These are phyloP conservation scores for Anabas testudineus DNA, from an alignment of 2,797 vertebrate genomes.

Conservation along the genomic window DNA sequence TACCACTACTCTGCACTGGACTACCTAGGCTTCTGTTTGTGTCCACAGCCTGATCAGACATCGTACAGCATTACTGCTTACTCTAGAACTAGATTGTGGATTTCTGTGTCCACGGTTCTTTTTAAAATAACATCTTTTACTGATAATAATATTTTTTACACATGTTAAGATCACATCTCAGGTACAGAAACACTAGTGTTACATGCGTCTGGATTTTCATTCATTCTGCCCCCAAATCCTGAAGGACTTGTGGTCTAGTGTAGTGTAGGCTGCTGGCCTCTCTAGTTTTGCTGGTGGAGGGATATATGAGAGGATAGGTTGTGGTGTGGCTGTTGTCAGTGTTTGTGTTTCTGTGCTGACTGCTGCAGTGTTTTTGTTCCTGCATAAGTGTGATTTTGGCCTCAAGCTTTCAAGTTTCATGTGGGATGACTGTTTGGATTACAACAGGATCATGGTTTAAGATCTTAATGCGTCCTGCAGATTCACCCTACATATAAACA, in stretches of 20 bases:
- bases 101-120: constrained; percentile 4
- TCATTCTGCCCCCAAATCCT: constrained; percentile 53
- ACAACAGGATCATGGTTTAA: constrained; percentile 59
- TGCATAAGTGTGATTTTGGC: constrained; percentile 73
- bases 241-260: constrained; percentile 65
- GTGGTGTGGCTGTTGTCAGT: constrained; percentile 69
- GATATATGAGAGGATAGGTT: constrained; percentile 77
- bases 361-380: constrained; percentile 68
- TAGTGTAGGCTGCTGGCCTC: constrained; percentile 56
- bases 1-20: constrained; percentile 52
- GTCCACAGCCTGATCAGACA: constrained; percentile 57
- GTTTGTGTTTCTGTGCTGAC: constrained; percentile 74
- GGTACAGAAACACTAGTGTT: constrained; percentile 61
- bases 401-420: constrained; percentile 57
- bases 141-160: constrained; percentile 38
- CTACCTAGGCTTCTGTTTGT: too few relatives aligned
- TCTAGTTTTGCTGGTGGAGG: constrained; percentile 71
- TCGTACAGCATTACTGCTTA: constrained; percentile 42
- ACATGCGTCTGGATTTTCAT: constrained; percentile 71
- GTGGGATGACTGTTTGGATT: constrained; percentile 55
- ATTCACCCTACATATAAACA: constrained; percentile 53
- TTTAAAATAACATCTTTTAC: constrained; percentile 9
- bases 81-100: constrained; percentile 22
- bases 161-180: constrained; percentile 46
- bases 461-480: constrained; percentile 54